Base-by-base conservation (phyloP, 2,888 invertebrate species). In the Ophonus ardosiacus region DNA sequence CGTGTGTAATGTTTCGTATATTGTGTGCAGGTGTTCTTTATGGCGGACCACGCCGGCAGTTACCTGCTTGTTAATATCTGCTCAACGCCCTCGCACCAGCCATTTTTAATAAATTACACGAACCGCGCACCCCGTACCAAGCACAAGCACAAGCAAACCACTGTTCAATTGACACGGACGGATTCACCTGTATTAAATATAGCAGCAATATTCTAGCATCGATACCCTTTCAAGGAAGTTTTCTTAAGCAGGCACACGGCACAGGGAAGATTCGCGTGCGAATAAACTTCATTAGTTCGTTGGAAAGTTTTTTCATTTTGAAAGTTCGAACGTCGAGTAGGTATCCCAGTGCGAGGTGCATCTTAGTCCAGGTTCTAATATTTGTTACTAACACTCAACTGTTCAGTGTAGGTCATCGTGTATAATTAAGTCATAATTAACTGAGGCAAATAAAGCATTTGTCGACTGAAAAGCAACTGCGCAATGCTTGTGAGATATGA, bases 21-120 rank as follows among this genome's bases (percentile, higher is more conserved):
- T 74, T 82, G 56, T 78, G 78, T 84, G 78, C 84, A 84, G 78
- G 84, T 84, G 84, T 84, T 65, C 65, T 84, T 84, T 84, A 84
- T 84, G 56, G 56, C 63, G 18, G 84, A 78, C 84, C 78, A 78
- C 65, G 18, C 43, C 56, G 76, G 76, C 74, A 65, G 80, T 61
- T 84, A 84, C 63, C 84, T 84, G 65, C 84, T 78, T 65, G 84
- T 84, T 84, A 65, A 65, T 84, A 78, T 84, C 84, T 78, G 51
- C 56, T 78, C 51, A 84, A 84, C 78, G 38, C 51, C 78, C 65
- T 65, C 56, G 43, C 61, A 65, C 84, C 65, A 65, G 56, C 63
- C 78, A 63, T 84, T 84, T 82, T 84, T 65, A 84, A 84, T 84
- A 84, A 78, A 84, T 84, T 76, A 82, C 56, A 15, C 76, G 40